Evolutionary conservation across 2,888 invertebrate species (phyloP).

Genomic region (Phaedon cochleariae): DNA sequence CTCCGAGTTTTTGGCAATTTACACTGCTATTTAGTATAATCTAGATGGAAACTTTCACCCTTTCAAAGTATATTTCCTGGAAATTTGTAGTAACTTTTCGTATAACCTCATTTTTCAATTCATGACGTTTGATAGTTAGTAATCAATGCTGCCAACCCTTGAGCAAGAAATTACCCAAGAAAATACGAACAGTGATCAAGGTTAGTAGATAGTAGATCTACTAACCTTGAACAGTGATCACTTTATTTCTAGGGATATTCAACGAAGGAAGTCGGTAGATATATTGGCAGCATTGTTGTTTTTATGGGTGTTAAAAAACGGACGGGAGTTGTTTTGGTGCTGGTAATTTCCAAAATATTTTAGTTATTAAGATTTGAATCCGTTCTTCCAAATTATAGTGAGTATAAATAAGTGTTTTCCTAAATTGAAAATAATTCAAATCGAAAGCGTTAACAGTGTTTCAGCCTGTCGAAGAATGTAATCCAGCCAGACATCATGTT

Average conservation of each 20-base stretch:
- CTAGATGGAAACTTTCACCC: too few relatives aligned
- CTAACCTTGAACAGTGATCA: too few relatives aligned
- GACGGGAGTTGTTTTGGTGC: constrained; percentile 19
- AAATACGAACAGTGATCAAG: too few relatives aligned
- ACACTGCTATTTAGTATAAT: too few relatives aligned
- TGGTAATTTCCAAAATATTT: constrained; percentile 27
- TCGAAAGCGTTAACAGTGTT: neutral
- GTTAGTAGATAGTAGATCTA: too few relatives aligned
- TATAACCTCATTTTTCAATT: too few relatives aligned
- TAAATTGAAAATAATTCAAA: neutral
- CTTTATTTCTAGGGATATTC: neutral
- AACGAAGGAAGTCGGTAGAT: neutral
- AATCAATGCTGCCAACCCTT: too few relatives aligned
- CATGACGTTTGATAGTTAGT: too few relatives aligned
- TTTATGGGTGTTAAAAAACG: constrained; percentile 49
- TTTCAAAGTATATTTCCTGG: too few relatives aligned
- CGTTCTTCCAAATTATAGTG: neutral
- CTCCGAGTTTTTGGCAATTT: too few relatives aligned
- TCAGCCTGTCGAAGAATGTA: neutral
- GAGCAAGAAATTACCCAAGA: too few relatives aligned
- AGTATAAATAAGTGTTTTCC: neutral
- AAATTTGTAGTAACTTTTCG: too few relatives aligned
- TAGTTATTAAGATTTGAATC: constrained; percentile 12
- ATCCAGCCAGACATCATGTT: constrained; percentile 17
- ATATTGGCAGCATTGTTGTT: constrained; percentile 44